Evolutionary conservation across 2,888 invertebrate genomes (phyloP).

Genomic region (Drosophila suboccidentalis): DNA sequence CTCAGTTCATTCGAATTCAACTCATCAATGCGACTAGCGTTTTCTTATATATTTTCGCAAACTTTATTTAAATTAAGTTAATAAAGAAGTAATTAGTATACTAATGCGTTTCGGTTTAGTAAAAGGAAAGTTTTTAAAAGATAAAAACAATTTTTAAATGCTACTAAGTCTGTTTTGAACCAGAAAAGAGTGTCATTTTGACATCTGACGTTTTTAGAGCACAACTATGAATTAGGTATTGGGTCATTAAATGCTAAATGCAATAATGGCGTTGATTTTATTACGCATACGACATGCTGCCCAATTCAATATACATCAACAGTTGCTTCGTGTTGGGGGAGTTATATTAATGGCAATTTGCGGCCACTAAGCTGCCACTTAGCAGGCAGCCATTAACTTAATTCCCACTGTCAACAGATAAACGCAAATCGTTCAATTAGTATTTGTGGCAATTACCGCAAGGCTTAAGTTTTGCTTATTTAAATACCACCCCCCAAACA

Average conservation of each 20-base stretch:
- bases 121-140: no score
- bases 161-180: no score
- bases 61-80: no score
- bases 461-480: constrained; percentile 22
- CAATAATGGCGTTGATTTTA: not conserved
- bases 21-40: no score
- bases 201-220: not conserved
- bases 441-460: constrained; percentile 26
- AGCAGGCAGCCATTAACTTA: constrained; percentile 21
- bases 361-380: constrained; percentile 7
- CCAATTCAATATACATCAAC: not conserved
- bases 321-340: not conserved
- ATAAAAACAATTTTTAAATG: no score
- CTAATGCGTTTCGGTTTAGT: no score
- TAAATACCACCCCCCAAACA: not conserved
- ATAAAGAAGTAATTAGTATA: no score
- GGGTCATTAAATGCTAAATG: not conserved
- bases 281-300: constrained; percentile 15
- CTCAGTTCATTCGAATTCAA: no score
- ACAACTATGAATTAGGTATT: not conserved
- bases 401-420: constrained; percentile 28
- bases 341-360: constrained; percentile 3
- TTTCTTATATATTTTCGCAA: no score
- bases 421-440: constrained; percentile 34
- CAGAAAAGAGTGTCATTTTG: no score